Conservation (phyloP, 1,140 invertebrate species). For the Marisa cornuarietis region DNA sequence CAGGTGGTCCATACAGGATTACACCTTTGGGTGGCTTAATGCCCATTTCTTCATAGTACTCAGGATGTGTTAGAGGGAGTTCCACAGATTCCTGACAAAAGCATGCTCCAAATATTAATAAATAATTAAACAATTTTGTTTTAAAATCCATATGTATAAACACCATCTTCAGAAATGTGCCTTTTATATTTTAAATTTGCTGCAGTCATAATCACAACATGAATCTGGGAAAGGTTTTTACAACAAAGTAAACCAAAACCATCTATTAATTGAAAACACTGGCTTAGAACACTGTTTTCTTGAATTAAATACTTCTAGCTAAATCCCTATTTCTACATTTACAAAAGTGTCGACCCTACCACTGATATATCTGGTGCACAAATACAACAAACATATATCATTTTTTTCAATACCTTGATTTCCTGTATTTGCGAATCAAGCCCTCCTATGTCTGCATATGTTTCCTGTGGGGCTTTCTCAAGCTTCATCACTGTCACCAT, state of each 20-base stretch:
- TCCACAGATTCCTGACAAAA: constrained; percentile 89
- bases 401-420: constrained; percentile 79
- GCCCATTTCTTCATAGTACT: constrained; percentile 99
- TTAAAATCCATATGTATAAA: no score
- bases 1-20: constrained; percentile 97
- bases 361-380: no score
- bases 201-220: background rate
- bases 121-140: background rate
- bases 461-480: constrained; percentile 99
- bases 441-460: constrained; percentile 99
- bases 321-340: background rate
- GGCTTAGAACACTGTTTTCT: no score
- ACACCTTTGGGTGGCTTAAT: constrained; percentile 99
- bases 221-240: background rate
- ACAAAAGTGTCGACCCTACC: no score
- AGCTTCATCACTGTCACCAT: constrained; percentile 99
- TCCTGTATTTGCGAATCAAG: constrained; percentile 99
- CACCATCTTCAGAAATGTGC: no score
- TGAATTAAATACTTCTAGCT: background rate
- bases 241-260: no score
- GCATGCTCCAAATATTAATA: background rate
- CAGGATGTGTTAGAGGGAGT: constrained; percentile 97
- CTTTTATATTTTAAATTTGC: no score
- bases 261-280: no score
- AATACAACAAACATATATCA: background rate